Conservation (phyloP, 2,888 invertebrate genomes). For the Gastracanthus pulcherrimus region DNA sequence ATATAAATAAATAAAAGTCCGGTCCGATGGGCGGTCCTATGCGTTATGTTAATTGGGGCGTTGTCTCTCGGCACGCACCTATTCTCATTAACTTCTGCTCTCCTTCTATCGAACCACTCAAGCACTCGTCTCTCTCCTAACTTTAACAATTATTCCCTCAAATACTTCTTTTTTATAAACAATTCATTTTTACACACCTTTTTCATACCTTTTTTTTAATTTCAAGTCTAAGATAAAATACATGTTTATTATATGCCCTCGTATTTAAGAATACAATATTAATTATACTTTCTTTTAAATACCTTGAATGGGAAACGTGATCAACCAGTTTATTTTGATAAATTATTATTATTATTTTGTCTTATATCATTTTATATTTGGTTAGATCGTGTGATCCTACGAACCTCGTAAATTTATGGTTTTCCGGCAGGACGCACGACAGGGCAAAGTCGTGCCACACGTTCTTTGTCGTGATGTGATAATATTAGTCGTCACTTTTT, state of each 20-base stretch:
- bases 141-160: not conserved
- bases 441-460: conserved; percentile 62
- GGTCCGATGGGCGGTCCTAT: conserved; percentile 64
- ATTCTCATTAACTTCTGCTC: conserved; percentile 71
- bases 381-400: conserved; percentile 20
- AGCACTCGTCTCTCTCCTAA: conserved; percentile 60
- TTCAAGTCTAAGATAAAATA: too few relatives aligned
- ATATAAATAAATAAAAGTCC: conserved; percentile 77
- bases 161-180: too few relatives aligned
- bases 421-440: conserved; percentile 31
- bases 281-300: not conserved
- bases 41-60: conserved; percentile 78
- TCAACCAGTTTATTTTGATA: conserved; percentile 22
- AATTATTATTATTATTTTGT: conserved; percentile 36
- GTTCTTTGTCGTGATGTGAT: conserved; percentile 66
- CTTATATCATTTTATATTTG: conserved; percentile 15
- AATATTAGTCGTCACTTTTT: conserved; percentile 65
- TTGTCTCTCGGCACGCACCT: conserved; percentile 76
- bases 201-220: too few relatives aligned
- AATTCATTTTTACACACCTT: too few relatives aligned
- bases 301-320: not conserved
- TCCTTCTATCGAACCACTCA: conserved; percentile 68
- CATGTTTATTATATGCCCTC: too few relatives aligned
- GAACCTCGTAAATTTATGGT: conserved; percentile 54
- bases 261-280: too few relatives aligned